Evolutionary conservation across 2,888 invertebrate genomes (phyloP), one percentile per base, ranked within the genome.

Genomic region (Myopa tessellatipennis): DNA sequence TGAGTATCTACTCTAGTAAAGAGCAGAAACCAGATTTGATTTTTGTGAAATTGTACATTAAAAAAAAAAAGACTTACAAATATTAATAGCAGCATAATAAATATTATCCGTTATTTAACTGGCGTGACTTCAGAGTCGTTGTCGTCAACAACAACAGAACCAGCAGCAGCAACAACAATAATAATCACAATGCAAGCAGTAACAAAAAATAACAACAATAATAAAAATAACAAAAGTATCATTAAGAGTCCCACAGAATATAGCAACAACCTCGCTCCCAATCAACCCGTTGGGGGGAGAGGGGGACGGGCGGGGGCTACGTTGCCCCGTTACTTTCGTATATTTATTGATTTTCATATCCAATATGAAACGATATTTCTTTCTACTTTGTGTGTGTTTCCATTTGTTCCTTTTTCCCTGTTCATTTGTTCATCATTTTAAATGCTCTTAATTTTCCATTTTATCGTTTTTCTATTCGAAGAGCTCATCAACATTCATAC

Each of bases 201-300:
- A 40, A 40, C 36, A 67, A 38, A 38, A 40, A 67, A 26, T 63
- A 67, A 67, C 10, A 36, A 67, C 36, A 26, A 26, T 60, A 60
- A 60, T 60, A 61, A 50, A 61, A 60, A 73, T 40, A 65, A 74
- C 68, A 50, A 67, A 26, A 16, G 50, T 45, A 18, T 55, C 74
- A 74, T 74, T 50, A 36, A 65, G 50, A 63, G n/a, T 52, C 61
- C 16, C 63, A 78, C 77, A 77, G 78, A 78, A 79, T 72, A 68
- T 38, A 74, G 76, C 77, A 63, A 77, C 75, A 78, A 68, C 74
- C 77, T 76, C 58, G 55, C 36, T 34, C 36, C 34, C 58, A 36
- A 45, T 38, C 58, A n/a, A 60, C 4, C 60, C 8, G 36, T 38
- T 40, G 26, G 26, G 26, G 26, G 26, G 26, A 1, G 26, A 2